phyloP scores from a whole-genome alignment of 2,113 vertebrate genomes.

The Sinocyclocheilus maitianheensis region DNA sequence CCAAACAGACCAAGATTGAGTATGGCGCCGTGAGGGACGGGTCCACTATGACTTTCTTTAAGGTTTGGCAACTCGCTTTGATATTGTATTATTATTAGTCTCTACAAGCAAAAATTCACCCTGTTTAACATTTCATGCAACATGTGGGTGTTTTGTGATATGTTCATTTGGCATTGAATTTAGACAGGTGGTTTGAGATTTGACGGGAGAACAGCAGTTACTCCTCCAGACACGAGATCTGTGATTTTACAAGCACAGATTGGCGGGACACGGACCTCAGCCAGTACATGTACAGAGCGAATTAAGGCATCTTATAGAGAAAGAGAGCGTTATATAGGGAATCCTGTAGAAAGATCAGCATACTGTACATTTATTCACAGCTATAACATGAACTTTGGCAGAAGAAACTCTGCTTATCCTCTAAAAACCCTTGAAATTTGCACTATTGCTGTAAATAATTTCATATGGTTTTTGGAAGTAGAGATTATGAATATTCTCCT shows the following conservation, averaged over 20 bases:
- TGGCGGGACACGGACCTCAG: neutral
- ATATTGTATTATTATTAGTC: neutral
- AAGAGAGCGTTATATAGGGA: neutral
- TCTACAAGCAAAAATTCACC: neutral
- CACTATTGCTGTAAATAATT: neutral
- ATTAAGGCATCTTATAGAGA: slow-evolving; percentile 6
- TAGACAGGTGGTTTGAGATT: neutral
- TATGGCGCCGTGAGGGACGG: slow-evolving; percentile 95
- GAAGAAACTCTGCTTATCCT: neutral
- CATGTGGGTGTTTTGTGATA: neutral
- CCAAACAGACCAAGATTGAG: slow-evolving; percentile 98
- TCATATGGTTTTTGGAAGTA: neutral
- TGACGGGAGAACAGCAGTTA: neutral
- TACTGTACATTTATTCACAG: neutral
- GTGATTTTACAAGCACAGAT: slow-evolving; percentile 1
- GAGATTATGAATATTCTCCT: neutral
- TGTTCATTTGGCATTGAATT: neutral
- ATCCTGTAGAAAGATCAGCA: neutral
- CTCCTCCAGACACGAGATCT: neutral
- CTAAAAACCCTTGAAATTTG: neutral
- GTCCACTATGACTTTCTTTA: slow-evolving; percentile 99
- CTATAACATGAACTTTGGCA: neutral
- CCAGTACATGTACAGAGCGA: slow-evolving; percentile 1
- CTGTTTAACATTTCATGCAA: neutral
- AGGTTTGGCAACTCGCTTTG: slow-evolving; percentile 73